These are phyloP conservation scores for Polyergus mexicanus DNA, from an alignment of 1,140 invertebrate species.

Conservation along the genomic window DNA sequence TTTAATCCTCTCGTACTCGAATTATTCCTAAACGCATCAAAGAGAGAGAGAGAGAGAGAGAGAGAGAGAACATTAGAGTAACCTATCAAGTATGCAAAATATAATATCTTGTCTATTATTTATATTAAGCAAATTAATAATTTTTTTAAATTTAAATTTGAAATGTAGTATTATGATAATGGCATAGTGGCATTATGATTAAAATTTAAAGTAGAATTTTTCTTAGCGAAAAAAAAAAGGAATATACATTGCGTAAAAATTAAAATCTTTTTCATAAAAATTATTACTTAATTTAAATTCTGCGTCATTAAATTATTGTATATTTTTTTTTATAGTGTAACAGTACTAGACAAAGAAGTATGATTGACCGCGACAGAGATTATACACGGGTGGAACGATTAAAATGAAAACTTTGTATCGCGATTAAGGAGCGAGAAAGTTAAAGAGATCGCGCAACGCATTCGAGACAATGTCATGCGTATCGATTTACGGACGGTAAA, in stretches of 20 bases:
- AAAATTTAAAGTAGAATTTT: neutral
- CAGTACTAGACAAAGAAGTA: too few relatives aligned
- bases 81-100: neutral
- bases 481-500: slow-evolving; percentile 9
- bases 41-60: slow-evolving; percentile 17
- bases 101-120: neutral
- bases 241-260: neutral
- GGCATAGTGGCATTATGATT: neutral
- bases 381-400: neutral
- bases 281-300: neutral
- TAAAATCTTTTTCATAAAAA: neutral
- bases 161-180: neutral
- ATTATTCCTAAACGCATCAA: slow-evolving; percentile 40
- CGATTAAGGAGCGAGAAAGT: slow-evolving; percentile 28
- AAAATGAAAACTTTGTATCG: neutral
- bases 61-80: slow-evolving; percentile 14
- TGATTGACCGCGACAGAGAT: neutral
- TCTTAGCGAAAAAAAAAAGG: neutral
- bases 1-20: slow-evolving; percentile 36
- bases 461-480: neutral
- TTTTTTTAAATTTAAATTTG: neutral
- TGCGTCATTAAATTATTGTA: neutral
- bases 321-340: too few relatives aligned
- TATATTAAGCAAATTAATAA: neutral
- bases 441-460: slow-evolving; percentile 5